Base-by-base conservation (phyloP, 1,140 invertebrate species). In the Calephelis virginiensis region DNA sequence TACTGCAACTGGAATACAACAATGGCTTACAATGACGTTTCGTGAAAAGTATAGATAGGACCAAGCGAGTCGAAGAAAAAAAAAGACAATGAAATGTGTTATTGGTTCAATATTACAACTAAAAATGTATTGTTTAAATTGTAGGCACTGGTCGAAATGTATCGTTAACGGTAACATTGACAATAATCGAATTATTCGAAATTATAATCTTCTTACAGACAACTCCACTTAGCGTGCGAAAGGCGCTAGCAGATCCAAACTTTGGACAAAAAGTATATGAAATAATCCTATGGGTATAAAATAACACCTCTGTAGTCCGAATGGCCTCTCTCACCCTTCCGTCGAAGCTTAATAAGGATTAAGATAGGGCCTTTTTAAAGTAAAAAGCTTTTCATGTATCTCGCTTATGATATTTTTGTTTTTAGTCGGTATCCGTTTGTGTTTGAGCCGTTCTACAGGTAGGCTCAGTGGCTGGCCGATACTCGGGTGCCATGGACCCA, bases 371-470 rank as follows among this genome's bases (percentile, higher is more conserved):
- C 77, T 85, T 85, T 85, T 78, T 86, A 79, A 80, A 79, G 78
- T 86, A 87, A 90, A 90, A 85, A 88, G 83, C 83, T 88, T 87
- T 86, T 76, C 69, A 80, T 86, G 84, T 89, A 82, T 83, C 75
- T 78, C 76, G 68, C 64, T 85, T 82, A 77, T 78, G 72, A 80
- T 69, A 72, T 83, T 77, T 80, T 83, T 85, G 77, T 78, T 83
- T 85, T 74, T 80, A 68, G 71, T 75, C 72, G 69, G 66, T 56
- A 28, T 12, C 14, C 17, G 14, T 56, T 17, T 56, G 53, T 56
- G 3, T 37, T 11, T 28, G 11, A 56, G 53, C 53, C 10, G 17
- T 6, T 12, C 11, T 56, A 56, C 17, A 56, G 48, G 48, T 11
- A 12, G 17, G 53, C 17, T 56, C 53, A 56, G 10, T 56, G 53